phyloP scores from a whole-genome alignment of 2,888 invertebrate genomes.

The Epinotia ramella region DNA sequence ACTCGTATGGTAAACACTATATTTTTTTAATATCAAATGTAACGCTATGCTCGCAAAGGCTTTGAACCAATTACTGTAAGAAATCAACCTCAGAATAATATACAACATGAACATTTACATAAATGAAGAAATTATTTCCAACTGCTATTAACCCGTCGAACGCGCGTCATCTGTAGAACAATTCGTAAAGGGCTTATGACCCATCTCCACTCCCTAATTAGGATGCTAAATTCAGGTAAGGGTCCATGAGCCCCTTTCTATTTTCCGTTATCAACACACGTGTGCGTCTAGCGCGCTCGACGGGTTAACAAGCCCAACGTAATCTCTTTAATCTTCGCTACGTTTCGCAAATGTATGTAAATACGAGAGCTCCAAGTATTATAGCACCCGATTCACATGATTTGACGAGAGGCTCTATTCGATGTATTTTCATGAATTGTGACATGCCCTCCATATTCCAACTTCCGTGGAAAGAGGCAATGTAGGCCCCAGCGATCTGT shows the following conservation, averaged over 20 bases:
- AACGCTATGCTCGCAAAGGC: neutral
- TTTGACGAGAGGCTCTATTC: neutral
- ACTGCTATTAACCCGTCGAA: too few species aligned
- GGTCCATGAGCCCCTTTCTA: too few species aligned
- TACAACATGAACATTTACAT: conserved; percentile 6
- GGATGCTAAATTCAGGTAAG: too few species aligned
- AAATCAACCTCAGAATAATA: neutral
- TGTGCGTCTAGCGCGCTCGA: too few species aligned
- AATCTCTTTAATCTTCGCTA: conserved; percentile 28
- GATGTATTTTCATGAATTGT: neutral
- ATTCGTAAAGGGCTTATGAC: too few species aligned
- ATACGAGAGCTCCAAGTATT: neutral
- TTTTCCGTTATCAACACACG: too few species aligned
- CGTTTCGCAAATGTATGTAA: conserved; percentile 18
- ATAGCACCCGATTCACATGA: neutral
- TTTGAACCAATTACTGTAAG: neutral
- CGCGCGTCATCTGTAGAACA: too few species aligned
- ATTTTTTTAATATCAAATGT: neutral
- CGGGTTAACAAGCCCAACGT: conserved; percentile 1
- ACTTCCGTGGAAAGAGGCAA: too few species aligned
- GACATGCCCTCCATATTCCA: neutral
- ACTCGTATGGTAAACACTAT: neutral
- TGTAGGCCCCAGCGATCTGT: too few species aligned
- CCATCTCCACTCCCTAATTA: too few species aligned
- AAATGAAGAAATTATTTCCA: conserved; percentile 1